These are phyloP conservation scores for Conomelus anceps DNA, from an alignment of 2,888 invertebrate species.

Conservation along the genomic window DNA sequence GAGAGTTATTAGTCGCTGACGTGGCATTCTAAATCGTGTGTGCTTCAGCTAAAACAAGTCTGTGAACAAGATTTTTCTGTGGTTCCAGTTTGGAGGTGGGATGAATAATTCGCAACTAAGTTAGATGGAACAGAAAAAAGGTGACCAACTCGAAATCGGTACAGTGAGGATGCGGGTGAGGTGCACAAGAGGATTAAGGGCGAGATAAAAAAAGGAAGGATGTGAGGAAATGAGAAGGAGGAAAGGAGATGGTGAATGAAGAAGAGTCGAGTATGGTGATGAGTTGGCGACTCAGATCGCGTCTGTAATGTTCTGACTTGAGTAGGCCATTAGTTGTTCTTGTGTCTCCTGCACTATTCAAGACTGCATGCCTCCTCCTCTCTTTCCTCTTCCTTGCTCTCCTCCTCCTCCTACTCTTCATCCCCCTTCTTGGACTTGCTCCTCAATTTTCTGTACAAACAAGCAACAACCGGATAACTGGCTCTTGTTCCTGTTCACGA, in stretches of 20 bases:
- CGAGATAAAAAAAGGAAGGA: not conserved
- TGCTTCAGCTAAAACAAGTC: not conserved
- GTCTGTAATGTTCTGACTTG: conserved; percentile 5
- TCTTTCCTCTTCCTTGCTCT: not conserved
- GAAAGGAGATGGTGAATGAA: too few species aligned
- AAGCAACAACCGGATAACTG: not conserved
- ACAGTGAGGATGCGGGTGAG: not conserved
- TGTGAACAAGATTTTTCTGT: not conserved
- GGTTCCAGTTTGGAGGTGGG: not conserved
- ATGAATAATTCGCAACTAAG: too few species aligned
- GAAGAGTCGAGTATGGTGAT: not conserved
- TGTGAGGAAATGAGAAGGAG: too few species aligned
- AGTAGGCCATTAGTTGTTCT: conserved; percentile 9
- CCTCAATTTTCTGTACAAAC: not conserved
- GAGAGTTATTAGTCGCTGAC: not conserved
- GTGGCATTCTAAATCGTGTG: not conserved
- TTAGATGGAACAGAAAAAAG: not conserved
- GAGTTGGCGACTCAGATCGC: not conserved
- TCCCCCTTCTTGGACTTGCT: not conserved
- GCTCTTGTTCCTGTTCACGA: not conserved
- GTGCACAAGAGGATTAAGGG: not conserved
- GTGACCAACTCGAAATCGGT: not conserved
- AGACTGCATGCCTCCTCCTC: too few species aligned
- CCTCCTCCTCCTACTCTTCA: too few species aligned
- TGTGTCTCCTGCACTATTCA: not conserved